Percentiles rank a stretch among this genome's conserved stretches.
phyloP scores from a whole-genome alignment of 2,113 vertebrate genomes.

The Sialia sialis region DNA sequence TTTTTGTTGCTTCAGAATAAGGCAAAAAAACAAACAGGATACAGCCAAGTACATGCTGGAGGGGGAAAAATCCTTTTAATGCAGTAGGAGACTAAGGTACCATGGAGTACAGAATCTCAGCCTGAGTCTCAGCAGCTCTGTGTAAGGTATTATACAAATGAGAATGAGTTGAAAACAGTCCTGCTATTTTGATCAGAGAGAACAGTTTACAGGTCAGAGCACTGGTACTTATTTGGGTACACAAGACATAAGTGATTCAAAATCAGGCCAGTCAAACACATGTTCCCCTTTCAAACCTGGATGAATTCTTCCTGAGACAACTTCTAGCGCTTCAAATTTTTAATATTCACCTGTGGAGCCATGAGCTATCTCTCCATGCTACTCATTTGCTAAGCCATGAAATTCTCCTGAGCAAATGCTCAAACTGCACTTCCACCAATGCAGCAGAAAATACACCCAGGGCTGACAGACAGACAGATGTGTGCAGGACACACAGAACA shows the following conservation, averaged over 20 bases:
- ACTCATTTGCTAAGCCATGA: background rate
- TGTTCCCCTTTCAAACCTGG: background rate
- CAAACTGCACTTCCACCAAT: background rate
- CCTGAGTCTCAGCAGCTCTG: background rate
- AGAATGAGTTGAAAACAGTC: background rate
- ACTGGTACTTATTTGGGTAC: background rate
- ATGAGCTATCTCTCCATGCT: background rate
- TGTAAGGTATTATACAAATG: background rate
- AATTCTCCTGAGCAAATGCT: background rate
- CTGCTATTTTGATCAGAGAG: background rate
- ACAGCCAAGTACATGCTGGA: background rate
- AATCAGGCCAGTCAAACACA: background rate
- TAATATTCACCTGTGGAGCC: background rate
- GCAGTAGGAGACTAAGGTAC: background rate
- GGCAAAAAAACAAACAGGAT: background rate
- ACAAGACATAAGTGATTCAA: background rate
- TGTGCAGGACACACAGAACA: background rate
- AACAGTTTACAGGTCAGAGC: background rate
- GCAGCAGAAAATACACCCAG: too few species aligned
- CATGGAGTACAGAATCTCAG: background rate
- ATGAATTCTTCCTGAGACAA: background rate
- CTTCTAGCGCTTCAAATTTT: background rate
- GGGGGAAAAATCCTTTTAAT: background rate
- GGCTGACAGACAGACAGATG: background rate
- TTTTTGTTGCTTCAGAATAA: background rate